A percentile compares a stretch with the other conserved stretches of the same genome.
phyloP scores from a whole-genome alignment of 2,888 invertebrate species.

The Macrophya annulata region DNA sequence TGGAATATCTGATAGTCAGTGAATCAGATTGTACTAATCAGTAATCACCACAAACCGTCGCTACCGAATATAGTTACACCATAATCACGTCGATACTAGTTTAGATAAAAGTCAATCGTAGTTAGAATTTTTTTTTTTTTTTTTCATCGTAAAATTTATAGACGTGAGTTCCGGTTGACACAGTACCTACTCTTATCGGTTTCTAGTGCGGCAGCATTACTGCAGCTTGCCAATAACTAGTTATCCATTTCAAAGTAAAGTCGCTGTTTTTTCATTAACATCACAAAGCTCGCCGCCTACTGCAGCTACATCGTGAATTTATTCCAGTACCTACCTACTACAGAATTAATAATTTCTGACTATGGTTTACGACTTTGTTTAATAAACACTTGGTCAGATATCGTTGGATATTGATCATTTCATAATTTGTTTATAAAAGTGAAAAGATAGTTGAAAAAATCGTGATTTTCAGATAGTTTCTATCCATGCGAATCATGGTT shows the following conservation, averaged over 20 bases:
- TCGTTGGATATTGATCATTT: not conserved
- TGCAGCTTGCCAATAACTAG: not conserved
- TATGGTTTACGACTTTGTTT: not conserved
- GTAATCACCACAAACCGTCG: not conserved
- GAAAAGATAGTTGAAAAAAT: not conserved
- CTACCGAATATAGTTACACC: not conserved
- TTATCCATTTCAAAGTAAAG: not conserved
- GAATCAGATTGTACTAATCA: not conserved
- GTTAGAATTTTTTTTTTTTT: not conserved
- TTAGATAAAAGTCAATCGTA: not conserved
- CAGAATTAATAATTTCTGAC: not conserved
- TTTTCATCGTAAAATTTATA: not conserved
- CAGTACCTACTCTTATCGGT: not conserved
- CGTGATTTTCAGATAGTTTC: not conserved
- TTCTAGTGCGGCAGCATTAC: not conserved
- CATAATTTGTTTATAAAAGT: too few species aligned
- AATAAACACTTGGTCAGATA: not conserved
- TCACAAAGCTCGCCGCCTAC: slow-evolving; percentile 8
- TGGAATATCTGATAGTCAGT: not conserved
- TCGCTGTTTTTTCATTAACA: not conserved
- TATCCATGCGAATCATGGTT: too few species aligned
- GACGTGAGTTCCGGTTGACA: not conserved
- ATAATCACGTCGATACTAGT: not conserved
- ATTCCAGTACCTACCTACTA: not conserved
- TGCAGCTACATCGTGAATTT: not conserved